A percentile compares a stretch with the other conserved stretches of the same genome.
Conservation (phyloP, 1,140 invertebrate species). For the Teleopsis dalmanni region DNA sequence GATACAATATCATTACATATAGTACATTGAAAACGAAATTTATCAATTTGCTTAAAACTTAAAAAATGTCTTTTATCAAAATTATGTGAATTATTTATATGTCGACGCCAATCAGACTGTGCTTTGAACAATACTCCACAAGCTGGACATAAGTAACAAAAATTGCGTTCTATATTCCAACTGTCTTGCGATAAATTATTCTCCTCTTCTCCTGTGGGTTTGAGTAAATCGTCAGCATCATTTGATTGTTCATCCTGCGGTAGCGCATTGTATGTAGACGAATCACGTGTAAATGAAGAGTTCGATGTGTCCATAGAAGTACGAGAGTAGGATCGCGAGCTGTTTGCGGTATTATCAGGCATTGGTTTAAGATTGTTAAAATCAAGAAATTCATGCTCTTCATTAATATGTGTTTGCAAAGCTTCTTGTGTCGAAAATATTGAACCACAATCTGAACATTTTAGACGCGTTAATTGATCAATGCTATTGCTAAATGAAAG, state of each 20-base stretch:
- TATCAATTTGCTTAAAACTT: conserved; percentile 34
- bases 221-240: conserved; percentile 11
- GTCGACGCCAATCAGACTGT: conserved; percentile 37
- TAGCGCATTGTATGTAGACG: too few species aligned
- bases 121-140: conserved; percentile 33
- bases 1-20: conserved; percentile 33
- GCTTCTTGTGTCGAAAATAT: conserved; percentile 23
- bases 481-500: not conserved
- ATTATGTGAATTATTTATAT: conserved; percentile 36
- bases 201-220: conserved; percentile 2
- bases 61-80: conserved; percentile 34
- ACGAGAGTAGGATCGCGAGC: too few species aligned
- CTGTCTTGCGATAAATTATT: not conserved
- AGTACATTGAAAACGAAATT: conserved; percentile 34
- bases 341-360: too few species aligned
- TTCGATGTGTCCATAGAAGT: too few species aligned
- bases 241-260: conserved; percentile 2
- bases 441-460: conserved; percentile 29
- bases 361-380: too few species aligned
- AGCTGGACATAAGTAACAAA: conserved; percentile 33
- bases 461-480: conserved; percentile 18
- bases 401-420: conserved; percentile 25
- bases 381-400: conserved; percentile 25
- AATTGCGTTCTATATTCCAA: conserved; percentile 23
- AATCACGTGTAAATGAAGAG: too few species aligned